Base-by-base conservation (phyloP, 2,888 invertebrate genomes). In the Ashinkailepas kermadecensis region DNA sequence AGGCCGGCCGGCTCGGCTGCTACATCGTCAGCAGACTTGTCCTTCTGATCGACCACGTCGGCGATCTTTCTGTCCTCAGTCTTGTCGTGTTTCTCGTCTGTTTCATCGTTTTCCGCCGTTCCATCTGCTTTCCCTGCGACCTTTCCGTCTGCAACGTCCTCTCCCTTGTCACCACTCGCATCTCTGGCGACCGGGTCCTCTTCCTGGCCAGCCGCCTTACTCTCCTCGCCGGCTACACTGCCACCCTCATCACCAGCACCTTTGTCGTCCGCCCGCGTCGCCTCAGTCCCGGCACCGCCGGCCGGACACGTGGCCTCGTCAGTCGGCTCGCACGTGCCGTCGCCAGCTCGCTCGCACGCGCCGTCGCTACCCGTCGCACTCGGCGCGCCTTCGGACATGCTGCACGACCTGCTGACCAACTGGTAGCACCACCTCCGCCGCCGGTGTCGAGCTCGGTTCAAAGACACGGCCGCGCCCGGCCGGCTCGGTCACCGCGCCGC, bases 201-300 rank as follows among this genome's bases (percentile, higher is more conserved):
- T 83, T 87, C 87, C 81, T 87, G 87, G 79, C 88, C 88, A 84
- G 88, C 88, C 82, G 87, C 87, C n/a, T 85, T 85, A 12, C 85
- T 85, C 39, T 85, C 85, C 74, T 85, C 83, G 18, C 84, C 84
- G 54, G 86, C 85, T 80, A 86, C 81, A 57, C 57, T 62, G 62
- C 21, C 15, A 56, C 21, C n/a, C 25, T 62, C 13, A 13, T 8
- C 39, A 23, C 54, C 54, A 56, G 56, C 79, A 13, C n/a, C 56
- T n/a, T n/a, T n/a, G 23, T 11, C 79, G 54, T 54, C 79, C 12
- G 23, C 56, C 56, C 15, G 13, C 23, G 23, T 25, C 67, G 23
- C 23, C 23, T 23, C 25, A 1, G 67, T 23, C 25, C 10, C 23
- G 8, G 23, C 67, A 23, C 67, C 23, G 23, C 23, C 67, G 23